phyloP scores from a whole-genome alignment of 1,140 invertebrate species.

The Bemisia tabaci region DNA sequence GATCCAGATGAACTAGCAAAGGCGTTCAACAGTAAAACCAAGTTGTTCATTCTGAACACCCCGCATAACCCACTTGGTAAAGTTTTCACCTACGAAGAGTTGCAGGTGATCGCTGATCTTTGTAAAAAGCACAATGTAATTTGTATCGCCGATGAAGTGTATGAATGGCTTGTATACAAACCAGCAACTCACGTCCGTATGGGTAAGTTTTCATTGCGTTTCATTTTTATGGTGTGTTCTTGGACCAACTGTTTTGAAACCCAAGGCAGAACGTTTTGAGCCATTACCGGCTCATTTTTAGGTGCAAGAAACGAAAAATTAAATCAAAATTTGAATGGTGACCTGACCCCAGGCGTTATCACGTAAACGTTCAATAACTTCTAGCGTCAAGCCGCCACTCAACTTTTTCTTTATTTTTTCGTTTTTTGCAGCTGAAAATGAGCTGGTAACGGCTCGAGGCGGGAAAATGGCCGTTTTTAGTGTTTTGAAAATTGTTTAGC shows the following conservation, averaged over 20 bases:
- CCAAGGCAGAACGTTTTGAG: too few relatives aligned
- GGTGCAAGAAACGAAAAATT: too few relatives aligned
- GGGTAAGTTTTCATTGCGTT: conserved; percentile 49
- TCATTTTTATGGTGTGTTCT: conserved; percentile 7
- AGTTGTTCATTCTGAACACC: conserved; percentile 90
- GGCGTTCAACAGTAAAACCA: conserved; percentile 83
- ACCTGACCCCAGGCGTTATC: too few relatives aligned
- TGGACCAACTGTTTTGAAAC: conserved; percentile 1
- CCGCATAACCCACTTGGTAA: conserved; percentile 94
- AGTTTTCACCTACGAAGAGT: conserved; percentile 57
- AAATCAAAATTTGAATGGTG: too few relatives aligned
- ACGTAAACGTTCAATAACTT: too few relatives aligned
- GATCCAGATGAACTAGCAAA: conserved; percentile 66
- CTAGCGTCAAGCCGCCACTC: too few relatives aligned
- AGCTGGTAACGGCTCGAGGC: too few relatives aligned
- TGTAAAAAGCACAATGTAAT: conserved; percentile 88
- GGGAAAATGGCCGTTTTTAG: too few relatives aligned
- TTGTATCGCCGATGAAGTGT: conserved; percentile 92
- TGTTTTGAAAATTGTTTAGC: too few relatives aligned
- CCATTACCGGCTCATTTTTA: too few relatives aligned
- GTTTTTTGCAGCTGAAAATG: too few relatives aligned
- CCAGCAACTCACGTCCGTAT: conserved; percentile 79
- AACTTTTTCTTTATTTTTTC: too few relatives aligned
- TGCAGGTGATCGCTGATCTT: conserved; percentile 64
- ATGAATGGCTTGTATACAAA: conserved; percentile 92